A percentile compares a stretch with the other conserved stretches of the same genome.
These are phyloP conservation scores for Tyto alba DNA, from an alignment of 2,113 vertebrate species.

Conservation along the genomic window DNA sequence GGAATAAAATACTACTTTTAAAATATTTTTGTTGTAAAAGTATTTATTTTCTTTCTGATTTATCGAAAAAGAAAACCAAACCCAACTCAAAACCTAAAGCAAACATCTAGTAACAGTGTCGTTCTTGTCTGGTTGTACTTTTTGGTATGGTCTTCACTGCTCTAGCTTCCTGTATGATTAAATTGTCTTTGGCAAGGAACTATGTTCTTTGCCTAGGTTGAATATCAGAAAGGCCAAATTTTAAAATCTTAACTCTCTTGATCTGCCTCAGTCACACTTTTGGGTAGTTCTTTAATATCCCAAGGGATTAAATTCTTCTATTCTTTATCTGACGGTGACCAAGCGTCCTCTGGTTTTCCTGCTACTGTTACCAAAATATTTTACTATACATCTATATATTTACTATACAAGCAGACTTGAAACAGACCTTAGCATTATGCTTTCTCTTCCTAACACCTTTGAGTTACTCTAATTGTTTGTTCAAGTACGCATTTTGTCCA, in stretches of 20 bases:
- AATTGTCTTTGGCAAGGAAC: not conserved
- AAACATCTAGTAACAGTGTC: not conserved
- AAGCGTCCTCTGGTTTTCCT: not conserved
- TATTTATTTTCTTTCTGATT: not conserved
- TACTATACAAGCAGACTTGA: not conserved
- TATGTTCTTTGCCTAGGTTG: not conserved
- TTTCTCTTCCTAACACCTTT: not conserved
- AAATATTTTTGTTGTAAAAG: not conserved
- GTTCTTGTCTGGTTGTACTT: not conserved
- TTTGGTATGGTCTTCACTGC: not conserved
- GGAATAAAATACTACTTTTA: not conserved
- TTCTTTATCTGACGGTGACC: not conserved
- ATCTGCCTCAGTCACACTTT: not conserved
- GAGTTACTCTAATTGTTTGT: not conserved
- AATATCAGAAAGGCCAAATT: not conserved
- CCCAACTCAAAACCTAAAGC: not conserved
- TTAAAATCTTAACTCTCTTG: not conserved
- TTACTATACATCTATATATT: no score
- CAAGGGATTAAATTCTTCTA: not conserved
- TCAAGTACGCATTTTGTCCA: not conserved
- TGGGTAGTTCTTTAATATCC: not conserved
- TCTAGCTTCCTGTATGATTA: not conserved
- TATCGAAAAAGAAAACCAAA: not conserved
- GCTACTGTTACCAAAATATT: rapidly evolving
- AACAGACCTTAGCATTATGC: not conserved